Evolutionary conservation across 2,113 vertebrate genomes (phyloP).

Genomic region (Sylvia atricapilla): DNA sequence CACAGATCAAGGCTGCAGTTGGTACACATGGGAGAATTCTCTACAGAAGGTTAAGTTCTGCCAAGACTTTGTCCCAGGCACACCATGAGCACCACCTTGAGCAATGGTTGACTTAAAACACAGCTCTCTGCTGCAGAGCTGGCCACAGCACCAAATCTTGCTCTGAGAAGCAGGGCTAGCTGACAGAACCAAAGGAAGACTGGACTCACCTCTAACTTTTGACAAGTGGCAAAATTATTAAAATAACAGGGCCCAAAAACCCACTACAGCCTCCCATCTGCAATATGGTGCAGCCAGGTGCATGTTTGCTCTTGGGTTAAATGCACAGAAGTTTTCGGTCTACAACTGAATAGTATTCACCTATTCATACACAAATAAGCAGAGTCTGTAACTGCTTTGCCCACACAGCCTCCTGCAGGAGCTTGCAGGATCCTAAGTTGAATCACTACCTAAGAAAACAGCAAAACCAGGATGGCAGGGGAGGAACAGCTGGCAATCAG

Average conservation of each 20-base stretch:
- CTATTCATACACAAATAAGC: neutral
- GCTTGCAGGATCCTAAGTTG: neutral
- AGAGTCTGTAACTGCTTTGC: neutral
- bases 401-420: neutral
- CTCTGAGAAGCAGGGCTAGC: neutral
- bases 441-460: neutral
- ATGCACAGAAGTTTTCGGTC: neutral
- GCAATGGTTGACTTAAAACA: neutral
- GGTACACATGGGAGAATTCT: neutral
- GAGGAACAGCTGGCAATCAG: neutral
- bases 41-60: neutral
- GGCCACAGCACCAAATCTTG: neutral
- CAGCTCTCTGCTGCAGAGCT: neutral
- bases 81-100: neutral
- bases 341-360: neutral
- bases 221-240: neutral
- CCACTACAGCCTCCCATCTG: neutral
- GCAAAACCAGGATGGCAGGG: neutral
- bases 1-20: neutral
- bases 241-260: neutral
- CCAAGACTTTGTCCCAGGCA: neutral
- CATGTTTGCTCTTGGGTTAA: neutral
- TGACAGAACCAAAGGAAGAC: neutral
- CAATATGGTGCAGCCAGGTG: accelerated
- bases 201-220: neutral